These are phyloP conservation scores for Agapornis roseicollis DNA, from an alignment of 2,113 vertebrate species.

Conservation along the genomic window DNA sequence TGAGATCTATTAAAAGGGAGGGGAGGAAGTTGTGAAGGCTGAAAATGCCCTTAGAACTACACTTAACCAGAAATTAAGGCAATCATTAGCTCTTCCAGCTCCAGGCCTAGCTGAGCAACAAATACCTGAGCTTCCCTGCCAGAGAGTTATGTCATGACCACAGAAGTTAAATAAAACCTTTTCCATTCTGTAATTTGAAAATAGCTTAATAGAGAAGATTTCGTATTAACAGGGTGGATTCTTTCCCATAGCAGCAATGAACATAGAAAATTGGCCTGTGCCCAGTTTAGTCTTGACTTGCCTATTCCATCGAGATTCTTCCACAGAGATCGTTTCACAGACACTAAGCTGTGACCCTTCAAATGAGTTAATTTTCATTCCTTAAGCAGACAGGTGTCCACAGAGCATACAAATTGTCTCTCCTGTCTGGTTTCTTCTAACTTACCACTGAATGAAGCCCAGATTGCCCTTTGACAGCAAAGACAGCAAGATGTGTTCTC, in stretches of 20 bases:
- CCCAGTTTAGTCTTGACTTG: constrained; percentile 31
- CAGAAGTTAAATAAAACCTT: constrained; percentile 1
- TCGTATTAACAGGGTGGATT: constrained; percentile 38
- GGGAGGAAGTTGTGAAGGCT: not conserved
- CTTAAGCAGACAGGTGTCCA: not conserved
- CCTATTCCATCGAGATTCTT: not conserved
- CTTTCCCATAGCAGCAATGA: not conserved
- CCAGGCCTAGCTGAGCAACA: not conserved
- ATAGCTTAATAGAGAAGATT: not conserved
- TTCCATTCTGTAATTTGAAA: constrained; percentile 21
- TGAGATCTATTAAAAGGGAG: not conserved
- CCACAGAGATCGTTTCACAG: not conserved
- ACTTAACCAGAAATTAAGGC: not conserved
- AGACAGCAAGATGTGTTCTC: not conserved
- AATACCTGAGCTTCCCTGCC: not conserved
- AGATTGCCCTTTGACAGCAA: not conserved
- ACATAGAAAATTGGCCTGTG: constrained; percentile 39
- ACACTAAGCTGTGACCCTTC: constrained; percentile 3
- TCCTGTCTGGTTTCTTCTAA: not conserved
- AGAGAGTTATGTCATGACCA: not conserved
- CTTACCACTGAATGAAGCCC: not conserved
- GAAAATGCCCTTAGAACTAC: not conserved
- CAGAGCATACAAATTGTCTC: not conserved
- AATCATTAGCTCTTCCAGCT: not conserved
- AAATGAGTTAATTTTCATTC: constrained; percentile 14